phyloP scores from a whole-genome alignment of 2,888 invertebrate genomes.

The Andrena hattorfiana region DNA sequence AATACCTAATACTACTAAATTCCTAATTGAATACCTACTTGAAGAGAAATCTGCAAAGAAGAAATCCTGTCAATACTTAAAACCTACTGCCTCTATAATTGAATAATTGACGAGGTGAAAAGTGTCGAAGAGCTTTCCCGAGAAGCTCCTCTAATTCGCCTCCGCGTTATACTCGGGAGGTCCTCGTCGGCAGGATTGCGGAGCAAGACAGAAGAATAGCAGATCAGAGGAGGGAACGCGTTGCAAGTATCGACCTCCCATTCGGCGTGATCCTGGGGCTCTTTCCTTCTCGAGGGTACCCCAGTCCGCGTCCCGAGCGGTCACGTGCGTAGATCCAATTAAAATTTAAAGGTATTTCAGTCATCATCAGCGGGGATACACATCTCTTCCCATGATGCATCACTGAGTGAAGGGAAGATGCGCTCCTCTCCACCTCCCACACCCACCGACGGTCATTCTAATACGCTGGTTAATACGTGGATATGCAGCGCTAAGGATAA shows the following conservation, averaged over 20 bases:
- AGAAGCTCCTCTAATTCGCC: too few species aligned
- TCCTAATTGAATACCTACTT: too few species aligned
- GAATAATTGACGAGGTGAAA: too few species aligned
- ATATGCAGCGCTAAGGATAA: slow-evolving; percentile 76
- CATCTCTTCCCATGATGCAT: slow-evolving; percentile 73
- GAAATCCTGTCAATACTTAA: too few species aligned
- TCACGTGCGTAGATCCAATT: slow-evolving; percentile 80
- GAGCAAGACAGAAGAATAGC: slow-evolving; percentile 7
- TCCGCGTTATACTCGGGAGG: neutral
- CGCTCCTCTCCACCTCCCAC: slow-evolving; percentile 75
- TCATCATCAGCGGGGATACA: slow-evolving; percentile 69
- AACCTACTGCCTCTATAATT: too few species aligned
- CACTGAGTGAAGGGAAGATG: slow-evolving; percentile 82
- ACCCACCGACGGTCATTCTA: slow-evolving; percentile 74
- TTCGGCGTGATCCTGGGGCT: neutral
- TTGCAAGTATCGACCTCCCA: neutral
- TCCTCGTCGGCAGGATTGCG: neutral
- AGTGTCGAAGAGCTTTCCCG: too few species aligned
- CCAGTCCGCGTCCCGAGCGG: slow-evolving; percentile 55
- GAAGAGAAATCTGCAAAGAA: too few species aligned
- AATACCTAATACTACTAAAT: too few species aligned
- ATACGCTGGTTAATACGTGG: slow-evolving; percentile 73
- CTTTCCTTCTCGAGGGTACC: slow-evolving; percentile 27
- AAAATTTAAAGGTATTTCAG: slow-evolving; percentile 76
- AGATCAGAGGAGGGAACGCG: neutral